Conservation (phyloP, 2,113 vertebrate species). For the Galemys pyrenaicus region DNA sequence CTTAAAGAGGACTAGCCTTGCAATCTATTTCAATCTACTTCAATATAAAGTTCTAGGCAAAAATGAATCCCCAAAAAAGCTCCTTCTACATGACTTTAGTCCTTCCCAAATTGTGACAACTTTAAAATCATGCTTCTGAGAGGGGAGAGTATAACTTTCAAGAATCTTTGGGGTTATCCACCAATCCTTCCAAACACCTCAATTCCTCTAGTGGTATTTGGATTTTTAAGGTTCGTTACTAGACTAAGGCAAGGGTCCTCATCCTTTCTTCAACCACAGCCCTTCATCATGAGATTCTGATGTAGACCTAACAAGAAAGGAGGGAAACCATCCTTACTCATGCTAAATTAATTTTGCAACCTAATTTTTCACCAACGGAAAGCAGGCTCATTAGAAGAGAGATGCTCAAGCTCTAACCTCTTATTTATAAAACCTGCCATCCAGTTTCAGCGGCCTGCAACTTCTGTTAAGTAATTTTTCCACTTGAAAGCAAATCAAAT, state of each 20-base stretch:
- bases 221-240: conserved; percentile 14
- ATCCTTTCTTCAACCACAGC: neutral
- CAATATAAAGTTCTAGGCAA: neutral
- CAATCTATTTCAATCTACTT: neutral
- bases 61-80: neutral
- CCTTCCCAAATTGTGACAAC: neutral
- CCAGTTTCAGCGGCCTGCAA: neutral
- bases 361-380: neutral
- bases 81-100: neutral
- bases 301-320: neutral
- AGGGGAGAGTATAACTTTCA: neutral
- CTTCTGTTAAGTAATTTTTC: neutral
- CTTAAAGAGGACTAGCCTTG: neutral
- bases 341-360: neutral
- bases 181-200: neutral
- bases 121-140: neutral
- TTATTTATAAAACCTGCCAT: conserved; percentile 39
- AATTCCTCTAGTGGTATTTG: neutral
- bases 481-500: neutral
- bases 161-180: conserved; percentile 12
- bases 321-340: neutral
- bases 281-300: neutral
- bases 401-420: neutral
- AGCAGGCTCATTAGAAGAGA: conserved; percentile 6
- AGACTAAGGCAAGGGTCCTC: neutral